Percentiles rank a stretch among this genome's conserved stretches.
Evolutionary conservation across 2,888 invertebrate species (phyloP).

Genomic region (Aproaerema taeniolella): DNA sequence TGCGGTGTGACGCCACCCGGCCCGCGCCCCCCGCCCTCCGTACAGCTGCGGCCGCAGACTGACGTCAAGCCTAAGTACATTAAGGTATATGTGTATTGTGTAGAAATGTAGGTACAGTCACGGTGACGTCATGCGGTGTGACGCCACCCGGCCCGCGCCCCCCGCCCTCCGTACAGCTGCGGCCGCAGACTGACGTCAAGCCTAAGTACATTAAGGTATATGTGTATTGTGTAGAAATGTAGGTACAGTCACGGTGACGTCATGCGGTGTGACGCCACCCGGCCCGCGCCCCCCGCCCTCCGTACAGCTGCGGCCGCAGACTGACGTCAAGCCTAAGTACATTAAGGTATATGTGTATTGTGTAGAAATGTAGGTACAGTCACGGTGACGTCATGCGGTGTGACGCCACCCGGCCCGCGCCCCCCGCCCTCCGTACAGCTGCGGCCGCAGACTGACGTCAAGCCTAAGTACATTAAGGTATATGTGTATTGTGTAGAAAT

Average conservation of each 20-base stretch:
- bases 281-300: constrained; percentile 18
- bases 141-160: constrained; percentile 11
- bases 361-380: too few relatives aligned
- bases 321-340: constrained; percentile 80
- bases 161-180: constrained; percentile 38
- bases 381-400: too few relatives aligned
- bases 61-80: constrained; percentile 83
- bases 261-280: constrained; percentile 24
- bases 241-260: too few relatives aligned
- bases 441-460: constrained; percentile 62
- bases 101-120: too few relatives aligned
- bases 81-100: constrained; percentile 77
- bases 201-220: constrained; percentile 87
- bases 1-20: neutral
- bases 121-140: too few relatives aligned
- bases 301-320: constrained; percentile 58
- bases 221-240: too few relatives aligned
- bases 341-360: constrained; percentile 84
- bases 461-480: constrained; percentile 88
- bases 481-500: too few relatives aligned
- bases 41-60: constrained; percentile 58
- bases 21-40: constrained; percentile 22
- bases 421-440: constrained; percentile 39
- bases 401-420: constrained; percentile 22
- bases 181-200: constrained; percentile 69